A percentile compares a stretch with the other conserved stretches of the same genome.
Conservation (phyloP, 2,113 vertebrate genomes). For the Neogale vison region DNA sequence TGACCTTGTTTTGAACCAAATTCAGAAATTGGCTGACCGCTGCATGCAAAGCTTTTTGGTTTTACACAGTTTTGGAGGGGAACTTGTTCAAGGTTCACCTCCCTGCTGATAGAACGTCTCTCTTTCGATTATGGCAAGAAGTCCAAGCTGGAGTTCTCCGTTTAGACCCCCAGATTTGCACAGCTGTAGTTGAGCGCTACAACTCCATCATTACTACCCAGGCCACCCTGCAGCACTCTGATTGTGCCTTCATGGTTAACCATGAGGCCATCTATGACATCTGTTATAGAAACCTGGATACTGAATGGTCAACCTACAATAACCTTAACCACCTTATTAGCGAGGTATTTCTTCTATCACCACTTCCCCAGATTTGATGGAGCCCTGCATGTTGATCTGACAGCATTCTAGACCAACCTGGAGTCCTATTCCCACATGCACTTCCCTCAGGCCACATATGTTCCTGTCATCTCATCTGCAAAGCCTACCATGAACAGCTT, state of each 20-base stretch:
- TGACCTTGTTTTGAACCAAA: neutral
- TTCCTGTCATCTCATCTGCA: neutral
- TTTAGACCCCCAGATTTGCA: constrained; percentile 83
- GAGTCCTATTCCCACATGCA: neutral
- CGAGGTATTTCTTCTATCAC: neutral
- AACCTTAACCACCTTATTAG: neutral
- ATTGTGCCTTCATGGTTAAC: neutral
- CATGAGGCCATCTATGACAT: neutral
- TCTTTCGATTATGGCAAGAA: neutral
- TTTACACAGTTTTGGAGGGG: neutral
- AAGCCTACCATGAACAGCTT: neutral
- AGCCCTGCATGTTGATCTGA: neutral
- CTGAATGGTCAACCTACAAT: neutral
- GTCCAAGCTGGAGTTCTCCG: neutral
- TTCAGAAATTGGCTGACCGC: neutral
- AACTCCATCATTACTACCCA: constrained; percentile 91
- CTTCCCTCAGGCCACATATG: neutral
- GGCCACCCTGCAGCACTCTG: constrained; percentile 79
- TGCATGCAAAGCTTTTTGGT: neutral
- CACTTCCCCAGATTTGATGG: neutral
- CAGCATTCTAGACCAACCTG: neutral
- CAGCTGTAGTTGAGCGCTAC: constrained; percentile 90
- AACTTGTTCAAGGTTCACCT: neutral
- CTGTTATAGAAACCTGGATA: neutral
- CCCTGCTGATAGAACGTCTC: neutral